These are phyloP conservation scores for Pogonomyrmex californicus DNA, from an alignment of 1,140 invertebrate species.

Conservation along the genomic window DNA sequence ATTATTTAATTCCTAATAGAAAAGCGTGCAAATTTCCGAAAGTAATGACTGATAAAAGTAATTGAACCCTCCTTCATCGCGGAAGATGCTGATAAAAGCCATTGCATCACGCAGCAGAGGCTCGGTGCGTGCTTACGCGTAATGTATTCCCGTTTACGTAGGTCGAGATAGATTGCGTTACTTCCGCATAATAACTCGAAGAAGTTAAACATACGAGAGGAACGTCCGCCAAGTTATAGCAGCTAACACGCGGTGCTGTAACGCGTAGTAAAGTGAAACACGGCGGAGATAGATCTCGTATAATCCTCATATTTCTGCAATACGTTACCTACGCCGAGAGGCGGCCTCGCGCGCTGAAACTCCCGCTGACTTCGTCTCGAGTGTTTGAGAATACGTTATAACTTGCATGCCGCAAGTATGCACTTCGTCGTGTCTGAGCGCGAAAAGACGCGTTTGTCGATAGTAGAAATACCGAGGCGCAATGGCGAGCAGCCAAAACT, in stretches of 20 bases:
- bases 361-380: conserved; percentile 50
- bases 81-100: conserved; percentile 32
- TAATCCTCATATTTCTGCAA: conserved; percentile 63
- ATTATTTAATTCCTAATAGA: not conserved
- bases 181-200: conserved; percentile 62
- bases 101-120: conserved; percentile 22
- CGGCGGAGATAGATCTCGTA: conserved; percentile 63
- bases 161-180: conserved; percentile 60
- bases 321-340: conserved; percentile 46
- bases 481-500: not conserved
- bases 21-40: not conserved
- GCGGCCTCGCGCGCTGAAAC: conserved; percentile 38
- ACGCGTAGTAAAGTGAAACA: conserved; percentile 59
- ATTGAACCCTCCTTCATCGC: not conserved
- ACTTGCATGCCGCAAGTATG: conserved; percentile 39
- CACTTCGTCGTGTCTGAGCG: conserved; percentile 40
- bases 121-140: conserved; percentile 53
- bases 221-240: conserved; percentile 55
- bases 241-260: conserved; percentile 50
- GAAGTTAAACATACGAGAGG: conserved; percentile 61
- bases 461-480: conserved; percentile 16
- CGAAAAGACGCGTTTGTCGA: conserved; percentile 28
- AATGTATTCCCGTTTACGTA: conserved; percentile 59
- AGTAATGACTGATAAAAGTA: conserved; percentile 9
- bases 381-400: conserved; percentile 63